These are phyloP conservation scores for Columba guinea DNA, from an alignment of 2,797 vertebrate species.

Conservation along the genomic window DNA sequence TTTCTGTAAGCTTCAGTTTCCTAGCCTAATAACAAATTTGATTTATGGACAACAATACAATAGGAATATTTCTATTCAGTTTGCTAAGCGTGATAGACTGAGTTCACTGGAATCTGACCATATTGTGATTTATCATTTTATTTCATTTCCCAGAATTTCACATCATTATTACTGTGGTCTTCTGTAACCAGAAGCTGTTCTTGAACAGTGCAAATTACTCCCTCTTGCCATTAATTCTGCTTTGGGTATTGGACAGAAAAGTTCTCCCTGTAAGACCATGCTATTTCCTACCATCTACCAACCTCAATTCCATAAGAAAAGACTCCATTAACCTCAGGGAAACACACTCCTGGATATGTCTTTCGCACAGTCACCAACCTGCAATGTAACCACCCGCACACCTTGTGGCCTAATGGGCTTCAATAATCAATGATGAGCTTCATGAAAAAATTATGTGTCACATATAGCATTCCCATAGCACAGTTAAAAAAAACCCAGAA, in stretches of 20 bases:
- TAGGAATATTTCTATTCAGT: not conserved
- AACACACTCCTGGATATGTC: not conserved
- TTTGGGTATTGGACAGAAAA: not conserved
- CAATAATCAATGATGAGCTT: not conserved
- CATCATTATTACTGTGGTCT: not conserved
- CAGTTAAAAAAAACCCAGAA: not conserved
- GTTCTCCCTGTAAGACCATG: not conserved
- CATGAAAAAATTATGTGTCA: not conserved
- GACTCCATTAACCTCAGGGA: not conserved
- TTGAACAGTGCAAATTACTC: not conserved
- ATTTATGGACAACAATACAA: not conserved
- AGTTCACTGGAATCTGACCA: not conserved
- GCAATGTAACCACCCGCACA: not conserved
- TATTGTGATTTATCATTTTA: not conserved
- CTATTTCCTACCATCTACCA: not conserved
- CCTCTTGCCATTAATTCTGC: not conserved
- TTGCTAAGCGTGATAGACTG: not conserved
- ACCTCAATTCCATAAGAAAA: not conserved
- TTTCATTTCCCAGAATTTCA: not conserved
- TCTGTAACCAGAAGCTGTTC: not conserved
- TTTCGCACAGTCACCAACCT: not conserved
- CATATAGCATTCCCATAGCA: not conserved
- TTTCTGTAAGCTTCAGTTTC: not conserved
- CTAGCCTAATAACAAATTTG: not conserved
- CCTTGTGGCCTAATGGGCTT: not conserved